Conservation (phyloP, 2,797 vertebrate species). For the Leptatherina wallacei region DNA sequence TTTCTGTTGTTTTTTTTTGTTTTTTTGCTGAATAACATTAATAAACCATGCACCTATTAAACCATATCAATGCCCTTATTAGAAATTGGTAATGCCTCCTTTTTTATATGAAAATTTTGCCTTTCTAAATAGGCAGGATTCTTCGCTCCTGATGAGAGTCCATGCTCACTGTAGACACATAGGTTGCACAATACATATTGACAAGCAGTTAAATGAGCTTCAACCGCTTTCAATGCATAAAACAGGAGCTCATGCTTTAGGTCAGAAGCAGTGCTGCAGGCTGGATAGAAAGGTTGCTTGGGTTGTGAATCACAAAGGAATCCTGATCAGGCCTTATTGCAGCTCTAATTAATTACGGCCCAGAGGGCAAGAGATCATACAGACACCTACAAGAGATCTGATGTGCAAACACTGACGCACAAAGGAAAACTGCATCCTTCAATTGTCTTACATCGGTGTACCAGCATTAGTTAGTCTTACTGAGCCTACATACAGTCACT, state of each 20-base stretch:
- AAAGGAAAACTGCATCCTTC: conserved; percentile 32
- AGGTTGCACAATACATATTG: conserved; percentile 22
- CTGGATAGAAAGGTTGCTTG: conserved; percentile 67
- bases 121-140: conserved; percentile 6
- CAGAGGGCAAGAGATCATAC: conserved; percentile 74
- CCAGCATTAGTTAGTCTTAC: conserved; percentile 32
- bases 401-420: conserved; percentile 51
- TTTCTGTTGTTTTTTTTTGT: conserved; percentile 20
- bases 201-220: conserved; percentile 56
- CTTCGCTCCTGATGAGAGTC: conserved; percentile 4
- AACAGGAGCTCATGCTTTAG: conserved; percentile 42
- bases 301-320: conserved; percentile 73
- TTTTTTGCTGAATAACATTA: conserved; percentile 61
- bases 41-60: conserved; percentile 57
- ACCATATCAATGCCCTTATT: conserved; percentile 32
- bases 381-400: conserved; percentile 47
- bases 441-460: conserved; percentile 24
- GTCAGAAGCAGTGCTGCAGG: conserved; percentile 48
- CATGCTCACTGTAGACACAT: conserved; percentile 15
- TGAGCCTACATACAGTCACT: conserved; percentile 1
- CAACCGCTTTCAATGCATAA: conserved; percentile 26
- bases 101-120: conserved; percentile 4
- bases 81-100: conserved; percentile 41
- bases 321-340: conserved; percentile 80
- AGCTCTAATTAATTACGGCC: conserved; percentile 83